phyloP scores from a whole-genome alignment of 2,888 invertebrate genomes.

The Sphaerophoria taeniata region DNA sequence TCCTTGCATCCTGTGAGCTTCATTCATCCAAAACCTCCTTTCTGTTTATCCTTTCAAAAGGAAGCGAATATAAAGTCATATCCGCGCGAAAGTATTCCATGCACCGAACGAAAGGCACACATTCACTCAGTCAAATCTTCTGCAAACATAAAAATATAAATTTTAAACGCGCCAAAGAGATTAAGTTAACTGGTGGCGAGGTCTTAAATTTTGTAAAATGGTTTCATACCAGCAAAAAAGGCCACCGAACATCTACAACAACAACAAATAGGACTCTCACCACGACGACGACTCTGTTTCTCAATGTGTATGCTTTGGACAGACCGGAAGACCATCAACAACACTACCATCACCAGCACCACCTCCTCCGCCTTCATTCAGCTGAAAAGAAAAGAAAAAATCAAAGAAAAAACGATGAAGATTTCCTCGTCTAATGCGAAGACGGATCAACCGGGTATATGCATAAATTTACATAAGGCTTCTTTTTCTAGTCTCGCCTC shows the following conservation, averaged over 20 bases:
- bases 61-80: constrained; percentile 57
- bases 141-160: background rate
- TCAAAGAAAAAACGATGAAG: background rate
- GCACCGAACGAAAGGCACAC: background rate
- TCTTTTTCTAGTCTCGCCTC: no score
- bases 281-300: background rate
- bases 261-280: background rate
- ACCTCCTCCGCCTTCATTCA: background rate
- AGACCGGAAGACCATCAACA: background rate
- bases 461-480: constrained; percentile 58
- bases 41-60: background rate
- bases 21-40: background rate
- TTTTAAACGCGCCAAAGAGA: constrained; percentile 40
- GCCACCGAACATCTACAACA: background rate
- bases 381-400: background rate
- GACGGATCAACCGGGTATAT: constrained; percentile 32
- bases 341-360: background rate
- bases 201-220: constrained; percentile 59
- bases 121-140: background rate
- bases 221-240: constrained; percentile 30
- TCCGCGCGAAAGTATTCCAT: constrained; percentile 38
- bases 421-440: constrained; percentile 42
- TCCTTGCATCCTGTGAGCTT: constrained; percentile 41
- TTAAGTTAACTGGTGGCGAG: constrained; percentile 53
- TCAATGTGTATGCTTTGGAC: background rate